Conservation (phyloP, 2,797 vertebrate species). For the Hippopotamyrus pictus region DNA sequence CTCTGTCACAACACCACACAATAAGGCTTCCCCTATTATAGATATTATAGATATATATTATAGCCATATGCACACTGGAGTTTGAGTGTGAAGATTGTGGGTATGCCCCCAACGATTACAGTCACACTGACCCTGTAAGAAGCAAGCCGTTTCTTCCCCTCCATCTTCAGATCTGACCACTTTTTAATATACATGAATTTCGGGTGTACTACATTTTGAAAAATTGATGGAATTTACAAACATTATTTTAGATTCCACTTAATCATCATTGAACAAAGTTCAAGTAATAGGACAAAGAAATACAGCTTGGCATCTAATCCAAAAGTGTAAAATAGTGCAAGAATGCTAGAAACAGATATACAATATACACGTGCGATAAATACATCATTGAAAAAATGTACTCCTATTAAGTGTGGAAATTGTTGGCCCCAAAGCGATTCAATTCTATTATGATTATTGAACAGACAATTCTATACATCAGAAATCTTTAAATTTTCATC, state of each 20-base stretch:
- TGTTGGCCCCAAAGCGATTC: neutral
- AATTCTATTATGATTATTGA: neutral
- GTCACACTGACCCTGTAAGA: neutral
- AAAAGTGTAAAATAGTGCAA: neutral
- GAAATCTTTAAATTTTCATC: neutral
- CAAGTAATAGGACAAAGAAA: neutral
- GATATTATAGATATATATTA: neutral
- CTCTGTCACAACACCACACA: neutral
- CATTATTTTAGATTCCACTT: neutral
- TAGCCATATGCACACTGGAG: neutral
- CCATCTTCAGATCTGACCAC: neutral
- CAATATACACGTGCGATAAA: neutral
- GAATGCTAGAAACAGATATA: neutral
- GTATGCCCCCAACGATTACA: too few species aligned
- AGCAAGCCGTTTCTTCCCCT: neutral
- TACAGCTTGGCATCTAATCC: neutral
- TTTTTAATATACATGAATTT: neutral
- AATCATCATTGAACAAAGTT: neutral
- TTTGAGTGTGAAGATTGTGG: neutral
- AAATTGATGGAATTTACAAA: neutral
- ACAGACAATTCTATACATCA: neutral
- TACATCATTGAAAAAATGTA: neutral
- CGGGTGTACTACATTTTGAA: neutral
- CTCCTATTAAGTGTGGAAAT: neutral
- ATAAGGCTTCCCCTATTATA: neutral